phyloP scores from a whole-genome alignment of 2,113 vertebrate genomes.

The Eclectus roratus region DNA sequence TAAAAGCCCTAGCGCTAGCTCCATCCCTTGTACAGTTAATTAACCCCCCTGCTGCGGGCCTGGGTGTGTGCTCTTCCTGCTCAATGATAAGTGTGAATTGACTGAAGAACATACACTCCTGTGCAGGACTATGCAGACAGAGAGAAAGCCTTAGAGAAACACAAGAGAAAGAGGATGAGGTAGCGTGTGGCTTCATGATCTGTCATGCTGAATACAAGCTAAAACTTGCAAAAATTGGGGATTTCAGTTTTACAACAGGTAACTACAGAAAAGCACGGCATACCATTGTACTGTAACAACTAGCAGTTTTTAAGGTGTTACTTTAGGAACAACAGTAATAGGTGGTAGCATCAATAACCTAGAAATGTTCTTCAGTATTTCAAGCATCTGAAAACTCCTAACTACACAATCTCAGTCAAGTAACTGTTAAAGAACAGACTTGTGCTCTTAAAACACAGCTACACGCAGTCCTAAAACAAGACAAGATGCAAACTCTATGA shows the following conservation, averaged over 20 bases:
- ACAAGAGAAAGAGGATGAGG: constrained; percentile 28
- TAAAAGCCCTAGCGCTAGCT: constrained; percentile 14
- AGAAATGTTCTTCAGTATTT: neutral
- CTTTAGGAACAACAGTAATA: constrained; percentile 17
- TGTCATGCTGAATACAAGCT: constrained; percentile 37
- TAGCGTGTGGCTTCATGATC: constrained; percentile 40
- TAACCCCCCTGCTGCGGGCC: constrained; percentile 58
- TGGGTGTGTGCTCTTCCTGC: constrained; percentile 34
- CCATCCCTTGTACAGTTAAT: constrained; percentile 55
- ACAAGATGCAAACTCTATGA: neutral
- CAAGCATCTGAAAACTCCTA: neutral
- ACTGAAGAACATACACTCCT: neutral
- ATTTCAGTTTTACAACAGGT: constrained; percentile 41
- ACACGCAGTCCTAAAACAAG: neutral
- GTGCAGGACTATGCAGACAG: neutral
- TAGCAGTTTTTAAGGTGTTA: constrained; percentile 40
- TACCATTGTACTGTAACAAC: constrained; percentile 22
- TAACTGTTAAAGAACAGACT: neutral
- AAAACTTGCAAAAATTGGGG: constrained; percentile 37
- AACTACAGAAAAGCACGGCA: neutral
- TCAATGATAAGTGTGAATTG: constrained; percentile 60
- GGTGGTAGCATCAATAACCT: neutral
- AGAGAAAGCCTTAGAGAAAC: constrained; percentile 41
- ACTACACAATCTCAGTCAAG: neutral
- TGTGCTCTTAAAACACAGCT: neutral